Conservation (phyloP, 2,113 vertebrate species). For the Microtus montanus region DNA sequence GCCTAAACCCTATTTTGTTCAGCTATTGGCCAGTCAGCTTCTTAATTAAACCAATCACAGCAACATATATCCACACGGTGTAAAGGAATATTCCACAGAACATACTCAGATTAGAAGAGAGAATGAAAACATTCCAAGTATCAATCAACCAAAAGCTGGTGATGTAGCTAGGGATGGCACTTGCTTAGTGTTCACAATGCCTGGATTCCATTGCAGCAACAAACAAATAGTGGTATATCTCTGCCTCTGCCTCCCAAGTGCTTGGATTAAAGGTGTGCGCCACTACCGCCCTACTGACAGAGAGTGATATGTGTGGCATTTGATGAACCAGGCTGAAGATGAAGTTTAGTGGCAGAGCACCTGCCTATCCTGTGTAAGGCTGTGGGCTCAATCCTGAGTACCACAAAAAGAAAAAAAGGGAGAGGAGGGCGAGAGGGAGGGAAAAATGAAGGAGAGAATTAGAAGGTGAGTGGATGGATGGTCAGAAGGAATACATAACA, state of each 20-base stretch:
- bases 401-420: background rate
- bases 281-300: background rate
- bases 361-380: background rate
- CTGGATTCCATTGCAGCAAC: background rate
- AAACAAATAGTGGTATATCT: background rate
- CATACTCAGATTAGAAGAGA: background rate
- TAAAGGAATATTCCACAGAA: too few species aligned
- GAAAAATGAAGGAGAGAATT: too few species aligned
- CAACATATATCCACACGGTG: too few species aligned
- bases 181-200: background rate
- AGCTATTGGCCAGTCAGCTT: too few species aligned
- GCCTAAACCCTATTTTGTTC: too few species aligned
- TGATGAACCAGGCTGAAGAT: background rate
- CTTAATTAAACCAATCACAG: too few species aligned
- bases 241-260: too few species aligned
- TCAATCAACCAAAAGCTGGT: constrained; percentile 14
- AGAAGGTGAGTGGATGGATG: background rate
- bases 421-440: too few species aligned
- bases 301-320: background rate
- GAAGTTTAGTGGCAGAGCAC: background rate
- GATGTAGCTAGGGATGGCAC: background rate
- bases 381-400: background rate
- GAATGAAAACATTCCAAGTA: background rate
- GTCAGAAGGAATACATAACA: background rate
- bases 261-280: too few species aligned